Conservation (phyloP, 2,113 vertebrate genomes). For the Pholis gunnellus region DNA sequence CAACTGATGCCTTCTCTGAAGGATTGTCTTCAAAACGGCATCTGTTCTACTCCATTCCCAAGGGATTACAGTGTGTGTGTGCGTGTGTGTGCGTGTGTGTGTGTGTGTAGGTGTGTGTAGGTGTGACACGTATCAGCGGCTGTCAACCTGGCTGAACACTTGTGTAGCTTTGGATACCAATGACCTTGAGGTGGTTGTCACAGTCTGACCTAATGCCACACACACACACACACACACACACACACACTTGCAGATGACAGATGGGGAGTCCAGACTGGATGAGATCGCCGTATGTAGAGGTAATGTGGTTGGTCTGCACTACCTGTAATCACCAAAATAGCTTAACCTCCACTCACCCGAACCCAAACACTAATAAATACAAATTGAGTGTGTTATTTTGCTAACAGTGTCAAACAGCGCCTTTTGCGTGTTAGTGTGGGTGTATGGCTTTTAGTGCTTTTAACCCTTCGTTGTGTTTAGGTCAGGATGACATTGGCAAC, state of each 20-base stretch:
- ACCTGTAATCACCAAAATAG: conserved; percentile 65
- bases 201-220: conserved; percentile 35
- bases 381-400: not conserved
- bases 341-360: conserved; percentile 42
- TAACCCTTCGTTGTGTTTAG: conserved; percentile 3
- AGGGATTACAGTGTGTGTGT: conserved; percentile 36
- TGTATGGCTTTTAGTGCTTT: not conserved
- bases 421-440: not conserved
- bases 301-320: conserved; percentile 57
- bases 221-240: conserved; percentile 16
- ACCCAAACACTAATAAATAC: conserved; percentile 19
- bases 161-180: not conserved
- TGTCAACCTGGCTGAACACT: conserved; percentile 46
- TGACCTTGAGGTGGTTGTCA: conserved; percentile 62
- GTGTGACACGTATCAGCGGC: conserved; percentile 18
- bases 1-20: conserved; percentile 22
- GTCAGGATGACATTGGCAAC: conserved; percentile 13
- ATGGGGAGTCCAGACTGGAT: conserved; percentile 40
- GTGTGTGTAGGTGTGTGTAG: not conserved
- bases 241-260: conserved; percentile 34
- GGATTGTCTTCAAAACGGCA: conserved; percentile 58
- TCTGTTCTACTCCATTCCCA: conserved; percentile 32
- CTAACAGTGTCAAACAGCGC: not conserved
- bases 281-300: conserved; percentile 11
- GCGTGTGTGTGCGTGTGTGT: not conserved